Base-by-base conservation (phyloP, 2,888 invertebrate species). In the Tuberolachnus salignus region DNA sequence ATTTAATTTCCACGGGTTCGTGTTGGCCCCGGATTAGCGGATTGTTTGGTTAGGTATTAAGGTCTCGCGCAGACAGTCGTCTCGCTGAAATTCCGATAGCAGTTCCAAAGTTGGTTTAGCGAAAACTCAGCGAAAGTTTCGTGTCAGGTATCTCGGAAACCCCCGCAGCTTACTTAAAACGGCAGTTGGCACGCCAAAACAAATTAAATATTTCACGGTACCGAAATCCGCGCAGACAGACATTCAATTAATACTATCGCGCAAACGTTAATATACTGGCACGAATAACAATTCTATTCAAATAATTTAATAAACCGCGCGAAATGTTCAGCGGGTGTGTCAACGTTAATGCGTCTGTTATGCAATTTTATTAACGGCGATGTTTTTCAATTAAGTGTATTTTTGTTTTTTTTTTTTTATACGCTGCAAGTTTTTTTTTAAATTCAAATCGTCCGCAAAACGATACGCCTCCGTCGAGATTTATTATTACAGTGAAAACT, bases 201-300 rank as follows among this genome's bases (percentile, higher is more conserved):
- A 73, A 73, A 63, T 73, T 73, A 73, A 73, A 73, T 63, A 53
- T 63, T 73, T 73, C 63, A 42, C 63, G 21, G 63, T 63, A 63
- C 42, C 21, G 11, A 63, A 63, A 73, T 21, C 6, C 51, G 26
- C 59, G 59, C 46, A 59, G 51, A 53, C 42, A 53, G 53, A 63
- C 21, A 34, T 73, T 42, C 73, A 63, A 73, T 51, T 73, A 73
- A 63, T 63, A 63, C 9, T 4, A 46, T 49, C 23, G 46, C 9
- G 10, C 14, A n/a, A 42, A 53, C 14, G 53, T 34, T 19, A 19
- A 69, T 1, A 19, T 19, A 2, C 13, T 14, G 10, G 46, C 44
- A 16, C 16, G 51, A 51, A 51, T 16, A 51, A 51, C 51, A n/a
- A n/a, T 14, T 46, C 46, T 10, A 16, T n/a, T 14, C 16, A n/a